phyloP scores from a whole-genome alignment of 2,113 vertebrate species.

The Peromyscus polionotus region DNA sequence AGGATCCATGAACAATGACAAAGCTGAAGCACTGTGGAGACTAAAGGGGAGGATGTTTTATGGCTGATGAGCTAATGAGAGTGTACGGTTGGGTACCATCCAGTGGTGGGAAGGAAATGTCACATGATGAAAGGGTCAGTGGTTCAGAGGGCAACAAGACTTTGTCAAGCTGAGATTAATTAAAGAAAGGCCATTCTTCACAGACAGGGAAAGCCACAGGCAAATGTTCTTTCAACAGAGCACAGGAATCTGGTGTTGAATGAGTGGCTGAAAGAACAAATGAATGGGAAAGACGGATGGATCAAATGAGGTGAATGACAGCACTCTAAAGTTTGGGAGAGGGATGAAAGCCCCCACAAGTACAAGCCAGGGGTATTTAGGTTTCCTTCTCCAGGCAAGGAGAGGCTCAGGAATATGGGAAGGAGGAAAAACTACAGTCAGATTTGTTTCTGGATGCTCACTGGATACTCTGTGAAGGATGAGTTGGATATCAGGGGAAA shows the following conservation, averaged over 20 bases:
- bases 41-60: background rate
- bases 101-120: background rate
- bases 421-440: background rate
- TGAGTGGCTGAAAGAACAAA: background rate
- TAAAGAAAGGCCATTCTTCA: background rate
- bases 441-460: background rate
- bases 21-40: too few relatives aligned
- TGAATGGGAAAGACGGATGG: background rate
- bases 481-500: background rate
- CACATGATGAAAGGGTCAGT: background rate
- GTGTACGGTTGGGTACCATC: background rate
- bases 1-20: background rate
- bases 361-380: too few relatives aligned
- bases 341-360: background rate
- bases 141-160: background rate
- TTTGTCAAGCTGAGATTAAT: background rate
- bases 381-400: background rate
- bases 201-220: background rate
- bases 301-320: background rate
- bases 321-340: too few relatives aligned
- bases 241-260: background rate
- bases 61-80: background rate
- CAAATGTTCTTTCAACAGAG: background rate
- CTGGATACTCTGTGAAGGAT: background rate
- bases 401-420: too few relatives aligned